Evolutionary conservation across 2,113 vertebrate species (phyloP).

Genomic region (Larimichthys crocea): DNA sequence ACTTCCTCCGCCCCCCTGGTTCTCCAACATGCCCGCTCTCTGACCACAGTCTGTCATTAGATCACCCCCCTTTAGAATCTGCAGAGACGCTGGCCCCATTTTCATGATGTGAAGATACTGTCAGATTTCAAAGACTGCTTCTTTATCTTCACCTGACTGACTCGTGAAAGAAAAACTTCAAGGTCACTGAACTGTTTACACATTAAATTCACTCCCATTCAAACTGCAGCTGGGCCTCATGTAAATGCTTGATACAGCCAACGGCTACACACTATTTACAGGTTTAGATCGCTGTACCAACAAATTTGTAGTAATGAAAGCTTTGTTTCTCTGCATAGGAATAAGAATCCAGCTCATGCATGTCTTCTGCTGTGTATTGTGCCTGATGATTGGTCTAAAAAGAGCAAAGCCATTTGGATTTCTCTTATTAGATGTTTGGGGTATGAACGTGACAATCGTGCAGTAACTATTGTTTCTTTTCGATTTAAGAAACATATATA

Average conservation of each 20-base stretch:
- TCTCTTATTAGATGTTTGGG: too few relatives aligned
- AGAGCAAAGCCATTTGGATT: too few relatives aligned
- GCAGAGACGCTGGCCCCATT: slow-evolving; percentile 3
- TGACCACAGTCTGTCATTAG: slow-evolving; percentile 42
- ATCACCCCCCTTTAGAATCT: slow-evolving; percentile 40
- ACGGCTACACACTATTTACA: slow-evolving; percentile 1
- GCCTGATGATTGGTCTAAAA: too few relatives aligned
- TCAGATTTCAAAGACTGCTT: slow-evolving; percentile 12
- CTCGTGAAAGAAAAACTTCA: slow-evolving; percentile 1
- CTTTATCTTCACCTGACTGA: neutral
- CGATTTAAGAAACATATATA: neutral
- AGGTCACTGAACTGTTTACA: slow-evolving; percentile 10
- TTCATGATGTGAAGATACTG: slow-evolving; percentile 10
- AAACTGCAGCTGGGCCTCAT: neutral
- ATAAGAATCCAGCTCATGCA: slow-evolving; percentile 8
- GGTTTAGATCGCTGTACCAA: slow-evolving; percentile 7
- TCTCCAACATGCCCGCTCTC: slow-evolving; percentile 9
- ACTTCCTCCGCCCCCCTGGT: neutral
- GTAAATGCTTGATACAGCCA: neutral
- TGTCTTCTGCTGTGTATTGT: too few relatives aligned
- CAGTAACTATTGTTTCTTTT: too few relatives aligned
- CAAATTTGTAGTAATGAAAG: slow-evolving; percentile 27
- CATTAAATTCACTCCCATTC: neutral
- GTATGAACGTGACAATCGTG: too few relatives aligned
- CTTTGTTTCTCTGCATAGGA: neutral